These are phyloP conservation scores for Bucorvus abyssinicus DNA, from an alignment of 2,797 vertebrate genomes.

Conservation along the genomic window DNA sequence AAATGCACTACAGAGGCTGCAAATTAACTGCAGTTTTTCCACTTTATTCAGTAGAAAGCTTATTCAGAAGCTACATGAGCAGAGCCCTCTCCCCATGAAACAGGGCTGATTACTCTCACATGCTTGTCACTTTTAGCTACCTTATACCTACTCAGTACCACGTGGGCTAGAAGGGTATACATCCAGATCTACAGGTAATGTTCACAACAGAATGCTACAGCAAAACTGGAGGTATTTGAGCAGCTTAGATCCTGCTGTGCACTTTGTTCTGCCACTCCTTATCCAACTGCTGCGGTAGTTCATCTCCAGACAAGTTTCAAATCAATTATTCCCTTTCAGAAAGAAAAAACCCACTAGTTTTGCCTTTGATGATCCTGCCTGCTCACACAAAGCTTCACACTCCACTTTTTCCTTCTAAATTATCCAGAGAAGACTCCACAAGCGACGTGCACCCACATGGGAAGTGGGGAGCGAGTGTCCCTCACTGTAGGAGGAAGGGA, in stretches of 20 bases:
- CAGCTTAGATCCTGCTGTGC: neutral
- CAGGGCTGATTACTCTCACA: neutral
- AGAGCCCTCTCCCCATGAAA: neutral
- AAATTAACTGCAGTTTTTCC: neutral
- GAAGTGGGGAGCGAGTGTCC: rapidly evolving
- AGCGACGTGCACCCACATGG: rapidly evolving
- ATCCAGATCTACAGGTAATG: neutral
- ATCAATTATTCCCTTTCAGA: neutral
- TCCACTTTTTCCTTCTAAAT: neutral
- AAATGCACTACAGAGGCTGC: neutral
- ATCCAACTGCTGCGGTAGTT: neutral
- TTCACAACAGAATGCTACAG: neutral
- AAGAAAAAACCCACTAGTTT: neutral
- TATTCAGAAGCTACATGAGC: neutral
- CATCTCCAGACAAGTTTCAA: neutral
- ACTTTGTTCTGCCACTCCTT: neutral
- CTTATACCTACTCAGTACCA: neutral
- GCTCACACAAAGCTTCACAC: neutral
- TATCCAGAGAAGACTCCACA: neutral
- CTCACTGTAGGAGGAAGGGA: no score
- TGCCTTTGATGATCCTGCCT: neutral
- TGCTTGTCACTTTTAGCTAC: neutral
- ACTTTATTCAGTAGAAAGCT: neutral
- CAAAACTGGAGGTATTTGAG: neutral
- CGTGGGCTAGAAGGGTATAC: rapidly evolving